Base-by-base conservation (phyloP, 1,140 invertebrate genomes). In the Pseudomyrmex dendroicus region DNA sequence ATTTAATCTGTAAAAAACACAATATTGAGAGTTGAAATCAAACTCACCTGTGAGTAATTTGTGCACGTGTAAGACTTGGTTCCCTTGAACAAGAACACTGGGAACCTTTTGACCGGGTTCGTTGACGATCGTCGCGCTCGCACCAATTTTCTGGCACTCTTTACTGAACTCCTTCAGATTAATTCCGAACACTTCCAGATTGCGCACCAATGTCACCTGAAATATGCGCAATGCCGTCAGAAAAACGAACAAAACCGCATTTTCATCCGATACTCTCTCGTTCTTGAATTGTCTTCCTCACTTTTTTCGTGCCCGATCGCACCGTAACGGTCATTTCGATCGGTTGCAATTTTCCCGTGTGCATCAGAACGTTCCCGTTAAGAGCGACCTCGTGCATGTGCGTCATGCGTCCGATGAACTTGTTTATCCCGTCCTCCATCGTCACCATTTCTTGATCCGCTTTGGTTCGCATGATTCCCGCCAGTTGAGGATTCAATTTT, bases 281-380 rank as follows among this genome's bases (percentile, higher is more conserved):
- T 3, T 44, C 13, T 20, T 4, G 1, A 17, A 2, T 15, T 9
- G 17, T 44, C 8, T 12, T 1, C 67, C 62, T 66, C 86, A 98
- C 97, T 95, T 98, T 98, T 93, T 99, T 99, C 91, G 98, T 98
- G n/a, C 97, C 96, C 35, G 96, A 96, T 73, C 98, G 94, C n/a
- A 96, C 96, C 15, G 96, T 96, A 3, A 98, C 96, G 12, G 95
- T 96, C 92, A 99, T 96, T 86, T 96, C 96, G 80, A 98, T 97
- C 15, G 97, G 96, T 52, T 97, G 96, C 82, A 98, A 93, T 93
- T 97, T 97, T 59, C 96, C 96, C 89, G 96, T 97, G 76, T 95
- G 95, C 7, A 97, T 91, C 63, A 95, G 92, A 56, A 95, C 95
- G 56, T 95, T 94, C 48, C 96, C 95, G 4, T 95, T 94, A 86